These are phyloP conservation scores for Xiphophorus maculatus DNA, from an alignment of 2,113 vertebrate species.

Conservation along the genomic window DNA sequence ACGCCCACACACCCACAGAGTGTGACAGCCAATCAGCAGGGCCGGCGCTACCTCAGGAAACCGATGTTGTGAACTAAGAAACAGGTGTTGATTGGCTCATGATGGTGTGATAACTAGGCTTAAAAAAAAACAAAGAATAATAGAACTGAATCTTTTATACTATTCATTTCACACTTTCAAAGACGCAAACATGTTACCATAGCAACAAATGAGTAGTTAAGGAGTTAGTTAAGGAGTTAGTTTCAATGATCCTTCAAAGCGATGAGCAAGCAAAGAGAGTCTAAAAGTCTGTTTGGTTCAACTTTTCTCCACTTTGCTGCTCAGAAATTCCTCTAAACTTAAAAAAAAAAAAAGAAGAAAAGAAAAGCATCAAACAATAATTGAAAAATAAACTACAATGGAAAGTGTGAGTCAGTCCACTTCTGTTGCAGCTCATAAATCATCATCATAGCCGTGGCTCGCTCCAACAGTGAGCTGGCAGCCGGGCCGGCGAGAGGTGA, in stretches of 20 bases:
- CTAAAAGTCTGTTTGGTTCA: neutral
- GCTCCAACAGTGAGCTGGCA: conserved; percentile 51
- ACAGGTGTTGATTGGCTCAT: conserved; percentile 31
- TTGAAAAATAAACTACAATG: conserved; percentile 51
- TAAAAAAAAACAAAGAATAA: neutral
- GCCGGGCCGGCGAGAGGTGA: conserved; percentile 26
- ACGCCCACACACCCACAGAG: neutral
- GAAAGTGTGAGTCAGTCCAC: conserved; percentile 58
- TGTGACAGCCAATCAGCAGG: conserved; percentile 40
- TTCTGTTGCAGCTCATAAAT: conserved; percentile 61
- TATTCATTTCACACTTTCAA: neutral
- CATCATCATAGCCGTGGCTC: conserved; percentile 49
- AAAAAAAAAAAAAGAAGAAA: too few species aligned
- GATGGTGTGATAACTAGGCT: conserved; percentile 9
- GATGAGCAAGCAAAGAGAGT: neutral
- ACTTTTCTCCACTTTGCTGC: neutral
- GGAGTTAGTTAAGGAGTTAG: too few species aligned
- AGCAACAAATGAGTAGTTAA: neutral
- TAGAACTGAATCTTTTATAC: neutral
- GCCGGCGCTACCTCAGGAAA: conserved; percentile 17
- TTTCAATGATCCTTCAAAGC: too few species aligned
- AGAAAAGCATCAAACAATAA: conserved; percentile 27
- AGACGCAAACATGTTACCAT: neutral
- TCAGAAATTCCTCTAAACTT: neutral
- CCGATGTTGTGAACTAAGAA: neutral